Conservation (phyloP, 2,797 vertebrate species). For the Girardinus metallicus region DNA sequence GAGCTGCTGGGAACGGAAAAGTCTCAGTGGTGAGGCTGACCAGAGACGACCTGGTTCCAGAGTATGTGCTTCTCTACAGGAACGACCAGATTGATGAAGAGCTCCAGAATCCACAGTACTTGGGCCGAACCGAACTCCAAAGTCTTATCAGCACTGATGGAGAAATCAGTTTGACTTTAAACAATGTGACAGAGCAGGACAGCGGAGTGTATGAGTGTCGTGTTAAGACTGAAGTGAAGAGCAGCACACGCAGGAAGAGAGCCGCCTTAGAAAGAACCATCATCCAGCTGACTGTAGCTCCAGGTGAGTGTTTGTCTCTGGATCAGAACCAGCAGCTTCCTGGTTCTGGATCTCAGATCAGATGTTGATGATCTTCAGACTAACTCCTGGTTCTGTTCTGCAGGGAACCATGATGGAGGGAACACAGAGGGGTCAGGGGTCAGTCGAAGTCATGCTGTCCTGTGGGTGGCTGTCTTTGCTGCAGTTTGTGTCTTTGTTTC, state of each 20-base stretch:
- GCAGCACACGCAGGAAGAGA: no score
- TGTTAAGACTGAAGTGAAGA: no score
- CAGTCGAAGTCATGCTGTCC: no score
- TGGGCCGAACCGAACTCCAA: not conserved
- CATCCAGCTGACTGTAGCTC: not conserved
- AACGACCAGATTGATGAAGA: not conserved
- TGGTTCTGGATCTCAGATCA: not conserved
- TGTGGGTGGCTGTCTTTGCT: not conserved
- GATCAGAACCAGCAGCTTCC: not conserved
- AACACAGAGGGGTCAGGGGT: no score
- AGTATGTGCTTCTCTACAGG: not conserved
- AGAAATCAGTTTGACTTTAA: not conserved
- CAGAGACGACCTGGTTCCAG: not conserved
- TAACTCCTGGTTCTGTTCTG: not conserved
- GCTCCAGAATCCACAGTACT: no score
- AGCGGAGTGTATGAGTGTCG: not conserved
- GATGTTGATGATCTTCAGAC: not conserved
- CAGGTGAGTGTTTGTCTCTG: conserved; percentile 1
- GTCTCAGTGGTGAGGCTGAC: not conserved
- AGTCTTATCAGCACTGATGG: not conserved
- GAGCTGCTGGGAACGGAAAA: not conserved
- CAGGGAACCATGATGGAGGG: not conserved
- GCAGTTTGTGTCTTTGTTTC: no score
- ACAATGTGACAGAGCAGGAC: not conserved
- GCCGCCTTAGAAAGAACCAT: no score